A percentile compares a stretch with the other conserved stretches of the same genome.
phyloP scores from a whole-genome alignment of 2,113 vertebrate genomes.

The Amazona vittata region DNA sequence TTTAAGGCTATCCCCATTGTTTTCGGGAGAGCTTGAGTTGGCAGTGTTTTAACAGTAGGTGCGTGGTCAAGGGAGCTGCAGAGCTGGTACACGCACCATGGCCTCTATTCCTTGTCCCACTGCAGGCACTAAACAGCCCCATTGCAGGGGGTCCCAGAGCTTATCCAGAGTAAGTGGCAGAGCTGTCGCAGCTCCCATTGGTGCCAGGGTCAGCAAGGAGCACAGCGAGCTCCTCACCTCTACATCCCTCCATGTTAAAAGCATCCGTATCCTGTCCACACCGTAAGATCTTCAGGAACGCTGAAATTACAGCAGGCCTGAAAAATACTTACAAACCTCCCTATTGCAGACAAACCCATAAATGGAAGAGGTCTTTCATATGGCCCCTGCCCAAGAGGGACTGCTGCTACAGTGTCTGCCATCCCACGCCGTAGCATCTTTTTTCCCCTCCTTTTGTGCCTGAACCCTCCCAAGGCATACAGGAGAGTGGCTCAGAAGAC shows the following conservation, averaged over 20 bases:
- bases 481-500: neutral
- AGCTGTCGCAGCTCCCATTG: accelerated
- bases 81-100: accelerated
- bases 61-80: accelerated
- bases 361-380: neutral
- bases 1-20: neutral
- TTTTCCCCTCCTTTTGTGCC: neutral
- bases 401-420: neutral
- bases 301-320: neutral
- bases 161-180: neutral
- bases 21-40: neutral
- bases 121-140: neutral
- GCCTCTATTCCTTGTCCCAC: neutral
- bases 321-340: neutral
- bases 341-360: neutral
- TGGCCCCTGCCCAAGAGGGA: neutral
- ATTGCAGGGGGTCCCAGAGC: no score
- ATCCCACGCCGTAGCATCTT: no score
- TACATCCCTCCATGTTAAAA: neutral
- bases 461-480: accelerated
- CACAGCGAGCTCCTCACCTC: neutral
- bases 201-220: neutral
- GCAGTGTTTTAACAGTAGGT: neutral
- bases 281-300: neutral
- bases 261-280: accelerated